These are phyloP conservation scores for Chaetogeoica ovagalla DNA, from an alignment of 2,888 invertebrate genomes.

Conservation along the genomic window DNA sequence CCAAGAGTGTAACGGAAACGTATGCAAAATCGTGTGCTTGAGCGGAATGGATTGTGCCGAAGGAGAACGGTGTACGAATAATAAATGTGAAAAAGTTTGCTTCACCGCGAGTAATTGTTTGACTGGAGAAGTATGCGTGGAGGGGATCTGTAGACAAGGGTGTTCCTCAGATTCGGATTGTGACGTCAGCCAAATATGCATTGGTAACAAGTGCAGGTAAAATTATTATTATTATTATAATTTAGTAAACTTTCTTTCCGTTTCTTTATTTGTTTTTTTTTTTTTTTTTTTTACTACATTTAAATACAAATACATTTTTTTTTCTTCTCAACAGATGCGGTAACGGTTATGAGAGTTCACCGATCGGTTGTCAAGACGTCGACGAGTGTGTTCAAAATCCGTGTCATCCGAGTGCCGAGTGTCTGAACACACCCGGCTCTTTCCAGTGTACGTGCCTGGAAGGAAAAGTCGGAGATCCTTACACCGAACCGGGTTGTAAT, in stretches of 20 bases:
- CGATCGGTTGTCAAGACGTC: constrained; percentile 77
- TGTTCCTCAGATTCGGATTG: constrained; percentile 83
- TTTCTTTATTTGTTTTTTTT: not conserved
- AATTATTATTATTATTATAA: too few species aligned
- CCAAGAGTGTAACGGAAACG: constrained; percentile 76
- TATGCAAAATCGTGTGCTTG: constrained; percentile 78
- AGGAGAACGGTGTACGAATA: constrained; percentile 80
- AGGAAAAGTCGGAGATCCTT: constrained; percentile 76
- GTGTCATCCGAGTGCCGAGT: constrained; percentile 79
- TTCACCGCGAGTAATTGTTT: constrained; percentile 88
- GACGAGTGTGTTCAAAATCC: constrained; percentile 79
- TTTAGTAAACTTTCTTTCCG: too few species aligned
- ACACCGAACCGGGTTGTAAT: constrained; percentile 74
- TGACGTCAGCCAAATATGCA: constrained; percentile 75
- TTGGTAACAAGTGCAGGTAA: constrained; percentile 70
- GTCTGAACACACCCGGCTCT: constrained; percentile 78
- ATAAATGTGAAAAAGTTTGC: constrained; percentile 81
- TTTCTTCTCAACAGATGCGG: constrained; percentile 64
- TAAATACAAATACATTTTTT: constrained; percentile 4
- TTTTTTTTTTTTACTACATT: not conserved
- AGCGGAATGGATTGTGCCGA: constrained; percentile 76
- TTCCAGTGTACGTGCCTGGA: constrained; percentile 78
- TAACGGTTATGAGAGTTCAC: constrained; percentile 73
- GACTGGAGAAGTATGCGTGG: constrained; percentile 83
- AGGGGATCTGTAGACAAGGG: constrained; percentile 80